Base-by-base conservation (phyloP, 2,113 vertebrate genomes). In the Otus sunia region DNA sequence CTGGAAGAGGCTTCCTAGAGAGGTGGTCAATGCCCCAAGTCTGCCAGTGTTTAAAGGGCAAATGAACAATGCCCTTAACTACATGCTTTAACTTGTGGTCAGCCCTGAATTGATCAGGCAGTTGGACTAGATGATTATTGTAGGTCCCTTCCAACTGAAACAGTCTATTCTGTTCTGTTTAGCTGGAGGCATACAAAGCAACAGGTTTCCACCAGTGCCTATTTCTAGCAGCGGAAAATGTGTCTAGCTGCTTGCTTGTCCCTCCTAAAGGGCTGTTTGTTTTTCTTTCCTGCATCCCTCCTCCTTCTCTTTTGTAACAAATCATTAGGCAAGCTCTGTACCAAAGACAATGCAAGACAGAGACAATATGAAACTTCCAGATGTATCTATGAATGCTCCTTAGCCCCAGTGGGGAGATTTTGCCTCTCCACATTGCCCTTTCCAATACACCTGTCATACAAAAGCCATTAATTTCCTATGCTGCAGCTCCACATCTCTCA, bases 371-470 rank as follows among this genome's bases (percentile, higher is more conserved):
- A 79, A 56, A 6, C 15, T 45, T 37, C 22, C 26, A 69, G 36
- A 18, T 11, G 9, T 52, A 19, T 30, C 19, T 60, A 5, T 32
- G 29, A 45, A 37, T 0, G 0, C 8, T 45, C 5, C 25, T 80
- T 62, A 67, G 36, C 27, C 25, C 45, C 39, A 32, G 0, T 3
- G 6, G 26, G 50, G 19, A 39, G 53, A 63, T 11, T 56, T 50
- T 66, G 10, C 34, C 30, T 36, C 41, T 76, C 58, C 67, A 37
- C 6, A 0, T 52, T 34, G 17, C 9, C 18, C 14, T 47, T 87
- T 55, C 52, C 66, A 52, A 76, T 6, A 5, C 8, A 14, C 3
- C 50, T 75, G 23, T 29, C 13, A 13, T 39, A 25, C 26, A 71
- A 56, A 52, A 41, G 12, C 16, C 49, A 25, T 32, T 34, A 68